These are phyloP conservation scores for Hybognathus amarus DNA, from an alignment of 2,797 vertebrate species.

Conservation along the genomic window DNA sequence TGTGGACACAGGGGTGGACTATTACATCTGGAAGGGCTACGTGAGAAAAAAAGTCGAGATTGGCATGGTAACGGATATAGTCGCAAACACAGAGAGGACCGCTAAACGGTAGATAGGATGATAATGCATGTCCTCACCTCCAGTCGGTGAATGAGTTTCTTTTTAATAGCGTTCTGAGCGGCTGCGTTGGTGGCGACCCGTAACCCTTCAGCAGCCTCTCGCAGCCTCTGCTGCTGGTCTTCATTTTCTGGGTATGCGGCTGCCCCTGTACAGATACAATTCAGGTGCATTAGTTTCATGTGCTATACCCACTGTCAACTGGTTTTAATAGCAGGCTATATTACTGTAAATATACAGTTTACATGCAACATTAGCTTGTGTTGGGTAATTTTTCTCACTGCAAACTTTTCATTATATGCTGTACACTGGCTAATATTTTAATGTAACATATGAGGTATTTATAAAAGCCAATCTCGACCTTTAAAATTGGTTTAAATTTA, in stretches of 20 bases:
- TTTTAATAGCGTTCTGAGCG: conserved; percentile 98
- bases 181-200: conserved; percentile 97
- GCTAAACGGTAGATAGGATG: background rate
- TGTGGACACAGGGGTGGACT: background rate
- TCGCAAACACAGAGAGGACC: background rate
- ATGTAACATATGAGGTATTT: background rate
- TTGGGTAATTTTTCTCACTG: background rate
- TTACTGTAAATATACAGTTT: background rate
- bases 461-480: background rate
- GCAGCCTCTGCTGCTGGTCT: conserved; percentile 94
- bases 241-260: conserved; percentile 98
- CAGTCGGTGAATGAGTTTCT: conserved; percentile 95
- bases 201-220: conserved; percentile 95
- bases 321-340: background rate
- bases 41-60: background rate
- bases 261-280: conserved; percentile 80
- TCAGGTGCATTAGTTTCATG: background rate
- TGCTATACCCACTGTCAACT: background rate
- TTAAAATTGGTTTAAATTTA: background rate
- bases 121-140: conserved; percentile 80
- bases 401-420: background rate
- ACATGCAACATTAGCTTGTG: background rate
- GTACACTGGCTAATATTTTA: background rate
- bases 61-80: too few relatives aligned
- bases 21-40: background rate